Percentiles rank a stretch among this genome's conserved stretches.
Evolutionary conservation across 1,140 invertebrate species (phyloP).

Genomic region (Onthophagus taurus): DNA sequence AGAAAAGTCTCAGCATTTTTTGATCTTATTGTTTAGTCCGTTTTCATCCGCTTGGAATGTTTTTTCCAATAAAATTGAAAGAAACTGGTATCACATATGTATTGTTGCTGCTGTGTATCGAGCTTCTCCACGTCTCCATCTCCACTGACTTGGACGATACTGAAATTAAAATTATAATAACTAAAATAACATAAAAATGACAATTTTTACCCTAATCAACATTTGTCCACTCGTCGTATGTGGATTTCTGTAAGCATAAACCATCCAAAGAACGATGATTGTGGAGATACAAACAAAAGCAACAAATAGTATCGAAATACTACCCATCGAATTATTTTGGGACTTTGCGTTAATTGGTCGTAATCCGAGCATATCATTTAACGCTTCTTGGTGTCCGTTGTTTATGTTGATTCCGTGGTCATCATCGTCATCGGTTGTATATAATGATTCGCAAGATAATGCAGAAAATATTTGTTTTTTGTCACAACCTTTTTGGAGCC

Average conservation of each 20-base stretch:
- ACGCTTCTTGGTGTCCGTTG: slow-evolving; percentile 2
- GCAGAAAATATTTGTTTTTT: slow-evolving; percentile 21
- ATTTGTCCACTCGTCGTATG: slow-evolving; percentile 91
- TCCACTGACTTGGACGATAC: slow-evolving; percentile 93
- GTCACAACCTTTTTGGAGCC: slow-evolving; percentile 70
- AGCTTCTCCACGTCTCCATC: slow-evolving; percentile 76
- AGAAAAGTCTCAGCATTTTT: too few species aligned
- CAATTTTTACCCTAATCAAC: slow-evolving; percentile 77
- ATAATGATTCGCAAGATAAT: slow-evolving; percentile 2
- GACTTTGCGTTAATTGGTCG: slow-evolving; percentile 14
- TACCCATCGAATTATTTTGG: slow-evolving; percentile 36
- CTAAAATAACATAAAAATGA: background rate
- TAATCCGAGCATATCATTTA: background rate
- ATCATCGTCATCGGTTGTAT: background rate
- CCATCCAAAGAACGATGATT: slow-evolving; percentile 60
- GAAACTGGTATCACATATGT: slow-evolving; percentile 78
- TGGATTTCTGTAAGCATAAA: slow-evolving; percentile 93
- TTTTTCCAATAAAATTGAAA: background rate
- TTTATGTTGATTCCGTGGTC: background rate
- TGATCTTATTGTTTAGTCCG: too few species aligned
- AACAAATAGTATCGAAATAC: too few species aligned
- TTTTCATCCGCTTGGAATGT: background rate
- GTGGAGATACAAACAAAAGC: slow-evolving; percentile 60
- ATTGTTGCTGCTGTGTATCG: slow-evolving; percentile 87
- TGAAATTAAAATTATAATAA: slow-evolving; percentile 41